Percentiles rank a stretch among this genome's conserved stretches.
phyloP scores from a whole-genome alignment of 1,140 invertebrate species.

The Archegozetes longisetosus region DNA sequence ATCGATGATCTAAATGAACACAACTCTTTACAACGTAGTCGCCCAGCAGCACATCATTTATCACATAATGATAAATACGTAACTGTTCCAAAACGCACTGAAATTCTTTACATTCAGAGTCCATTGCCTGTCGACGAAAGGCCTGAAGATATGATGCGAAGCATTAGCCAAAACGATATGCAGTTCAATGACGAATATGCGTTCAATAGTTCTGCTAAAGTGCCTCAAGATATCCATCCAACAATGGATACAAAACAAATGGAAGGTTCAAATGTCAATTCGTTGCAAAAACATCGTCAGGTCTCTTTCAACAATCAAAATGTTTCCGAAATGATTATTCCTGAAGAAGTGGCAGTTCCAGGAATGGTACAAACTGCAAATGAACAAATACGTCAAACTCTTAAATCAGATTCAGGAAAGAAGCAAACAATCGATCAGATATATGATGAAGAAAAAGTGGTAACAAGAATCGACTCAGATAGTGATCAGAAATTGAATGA shows the following conservation, averaged over 20 bases:
- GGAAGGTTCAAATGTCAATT: not conserved
- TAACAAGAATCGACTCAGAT: no score
- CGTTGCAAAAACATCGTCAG: not conserved
- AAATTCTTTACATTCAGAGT: conserved; percentile 18
- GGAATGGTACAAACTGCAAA: not conserved
- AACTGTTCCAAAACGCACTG: conserved; percentile 14
- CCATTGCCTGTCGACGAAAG: conserved; percentile 9
- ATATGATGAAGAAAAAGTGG: no score
- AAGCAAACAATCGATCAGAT: no score
- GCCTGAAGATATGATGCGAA: conserved; percentile 11
- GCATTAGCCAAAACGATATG: conserved; percentile 14
- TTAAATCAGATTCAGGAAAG: no score
- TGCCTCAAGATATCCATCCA: not conserved
- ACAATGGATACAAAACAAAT: not conserved
- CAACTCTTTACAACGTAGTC: not conserved
- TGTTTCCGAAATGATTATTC: not conserved
- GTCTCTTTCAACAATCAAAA: not conserved
- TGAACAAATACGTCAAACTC: not conserved
- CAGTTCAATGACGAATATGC: not conserved
- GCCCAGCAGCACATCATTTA: conserved; percentile 1
- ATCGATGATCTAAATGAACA: not conserved
- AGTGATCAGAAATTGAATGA: no score
- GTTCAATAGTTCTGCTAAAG: no score
- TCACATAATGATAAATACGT: no score
- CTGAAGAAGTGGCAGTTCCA: not conserved